Base-by-base conservation (phyloP, 2,113 vertebrate genomes). In the Psilopsiagon aymara region DNA sequence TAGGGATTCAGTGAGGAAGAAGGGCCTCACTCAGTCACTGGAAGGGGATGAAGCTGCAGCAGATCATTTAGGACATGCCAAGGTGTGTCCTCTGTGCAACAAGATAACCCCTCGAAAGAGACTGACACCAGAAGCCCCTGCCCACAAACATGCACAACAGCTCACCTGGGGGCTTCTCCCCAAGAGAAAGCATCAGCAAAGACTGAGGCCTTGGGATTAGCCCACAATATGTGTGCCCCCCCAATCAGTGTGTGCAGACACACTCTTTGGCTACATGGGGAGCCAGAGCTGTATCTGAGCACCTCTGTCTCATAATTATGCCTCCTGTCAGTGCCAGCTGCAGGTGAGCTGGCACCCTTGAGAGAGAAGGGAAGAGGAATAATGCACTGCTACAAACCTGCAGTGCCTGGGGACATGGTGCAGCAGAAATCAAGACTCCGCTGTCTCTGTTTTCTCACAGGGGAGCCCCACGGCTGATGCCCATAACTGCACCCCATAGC, bases 301-400 rank as follows among this genome's bases (percentile, higher is more conserved):
- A 64, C 33, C 67, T 73, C 81, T 75, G 73, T 7, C 81, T 82
- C 44, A 88, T 41, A 59, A 83, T 90, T 74, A 88, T 31, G 79
- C 67, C 37, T 91, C 57, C 74, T 87, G 84, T 68, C 14, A 13
- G 41, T 57, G 76, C 78, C 63, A 93, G 52, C 75, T 88, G 79
- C 71, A 75, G 87, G 84, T 71, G 82, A 97, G 82, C 81, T 21
- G 37, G 37, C 60, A 73, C 52, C 53, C 76, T 44, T 9, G 51
- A 55, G 71, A 92, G 83, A 91, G 23, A 6, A 73, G 57, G 52
- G 27, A 46, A 84, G 87, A 85, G 41, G 67, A 73, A 59, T 24
- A 85, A 93, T 88, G 46, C 59, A 6, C 17, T 59, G 75, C 31
- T 66, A 76, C 49, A 73, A 80, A 90, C 66, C 59, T 70, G 70